A percentile compares a stretch with the other conserved stretches of the same genome.
phyloP scores from a whole-genome alignment of 2,888 invertebrate genomes.

The Clostera curtula region DNA sequence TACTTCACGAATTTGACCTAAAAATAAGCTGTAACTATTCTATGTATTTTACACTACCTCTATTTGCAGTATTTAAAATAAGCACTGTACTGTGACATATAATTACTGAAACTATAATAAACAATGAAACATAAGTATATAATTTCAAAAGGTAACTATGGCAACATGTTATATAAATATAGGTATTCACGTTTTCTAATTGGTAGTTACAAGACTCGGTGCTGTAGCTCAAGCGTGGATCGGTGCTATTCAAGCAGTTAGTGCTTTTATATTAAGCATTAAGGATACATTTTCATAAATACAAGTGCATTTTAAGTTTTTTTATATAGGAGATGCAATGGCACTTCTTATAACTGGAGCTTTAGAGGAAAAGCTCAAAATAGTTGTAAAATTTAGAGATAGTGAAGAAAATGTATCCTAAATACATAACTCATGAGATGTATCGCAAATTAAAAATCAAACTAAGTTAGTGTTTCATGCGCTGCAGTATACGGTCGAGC shows the following conservation, averaged over 20 bases:
- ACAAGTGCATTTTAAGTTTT: no score
- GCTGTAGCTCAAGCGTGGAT: slow-evolving; percentile 54
- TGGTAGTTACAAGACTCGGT: slow-evolving; percentile 13
- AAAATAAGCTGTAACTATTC: slow-evolving; percentile 18
- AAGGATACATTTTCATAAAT: slow-evolving; percentile 49
- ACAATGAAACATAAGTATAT: no score
- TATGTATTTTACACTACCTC: slow-evolving; percentile 7
- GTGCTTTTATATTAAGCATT: slow-evolving; percentile 43
- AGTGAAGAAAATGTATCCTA: slow-evolving; percentile 33
- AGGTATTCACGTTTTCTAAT: slow-evolving; percentile 1
- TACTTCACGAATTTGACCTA: no score
- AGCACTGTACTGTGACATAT: no score
- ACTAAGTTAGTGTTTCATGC: slow-evolving; percentile 56
- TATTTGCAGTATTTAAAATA: no score
- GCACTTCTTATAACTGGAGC: no score
- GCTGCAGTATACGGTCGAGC: slow-evolving; percentile 42
- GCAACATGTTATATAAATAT: slow-evolving; percentile 13
- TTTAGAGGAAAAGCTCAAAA: no score
- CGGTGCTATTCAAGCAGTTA: slow-evolving; percentile 64
- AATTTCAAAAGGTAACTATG: no score
- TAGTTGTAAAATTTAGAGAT: no score
- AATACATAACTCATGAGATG: slow-evolving; percentile 22
- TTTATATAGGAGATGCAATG: no score
- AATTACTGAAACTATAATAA: no score
- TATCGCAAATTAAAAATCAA: slow-evolving; percentile 38